Evolutionary conservation across 2,113 vertebrate genomes (phyloP).

Genomic region (Oxygymnocypris stewartii): DNA sequence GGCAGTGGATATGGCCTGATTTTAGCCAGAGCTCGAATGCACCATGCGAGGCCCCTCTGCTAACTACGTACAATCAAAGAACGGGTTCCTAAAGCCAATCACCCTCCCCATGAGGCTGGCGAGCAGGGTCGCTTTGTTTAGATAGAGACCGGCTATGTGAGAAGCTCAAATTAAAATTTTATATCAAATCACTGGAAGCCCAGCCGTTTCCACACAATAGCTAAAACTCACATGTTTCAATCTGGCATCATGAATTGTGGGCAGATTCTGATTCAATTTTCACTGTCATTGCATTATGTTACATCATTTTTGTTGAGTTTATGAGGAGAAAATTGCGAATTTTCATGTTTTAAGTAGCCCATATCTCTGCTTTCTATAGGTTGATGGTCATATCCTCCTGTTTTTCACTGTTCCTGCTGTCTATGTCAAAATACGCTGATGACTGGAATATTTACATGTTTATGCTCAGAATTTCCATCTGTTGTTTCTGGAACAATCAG

Average conservation of each 20-base stretch:
- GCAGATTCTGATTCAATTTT: slow-evolving; percentile 31
- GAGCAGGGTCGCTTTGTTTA: slow-evolving; percentile 51
- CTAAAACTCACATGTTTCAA: slow-evolving; percentile 25
- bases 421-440: slow-evolving; percentile 61
- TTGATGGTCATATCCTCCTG: neutral
- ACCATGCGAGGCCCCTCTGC: slow-evolving; percentile 64
- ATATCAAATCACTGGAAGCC: neutral
- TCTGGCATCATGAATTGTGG: slow-evolving; percentile 13
- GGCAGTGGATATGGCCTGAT: slow-evolving; percentile 66
- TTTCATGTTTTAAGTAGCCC: neutral
- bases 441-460: slow-evolving; percentile 79
- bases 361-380: slow-evolving; percentile 7
- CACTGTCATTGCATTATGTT: slow-evolving; percentile 37
- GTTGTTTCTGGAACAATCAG: slow-evolving; percentile 81
- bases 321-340: neutral
- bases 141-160: slow-evolving; percentile 40
- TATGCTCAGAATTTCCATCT: slow-evolving; percentile 80
- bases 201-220: slow-evolving; percentile 27
- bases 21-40: slow-evolving; percentile 73
- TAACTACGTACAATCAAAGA: slow-evolving; percentile 72
- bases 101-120: slow-evolving; percentile 27
- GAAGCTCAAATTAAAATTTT: slow-evolving; percentile 31
- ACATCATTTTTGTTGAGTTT: slow-evolving; percentile 21
- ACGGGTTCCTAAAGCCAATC: slow-evolving; percentile 50
- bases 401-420: slow-evolving; percentile 55